Evolutionary conservation across 2,797 vertebrate genomes (phyloP), one percentile per base, ranked within the genome.

Genomic region (Lagorchestes hirsutus): DNA sequence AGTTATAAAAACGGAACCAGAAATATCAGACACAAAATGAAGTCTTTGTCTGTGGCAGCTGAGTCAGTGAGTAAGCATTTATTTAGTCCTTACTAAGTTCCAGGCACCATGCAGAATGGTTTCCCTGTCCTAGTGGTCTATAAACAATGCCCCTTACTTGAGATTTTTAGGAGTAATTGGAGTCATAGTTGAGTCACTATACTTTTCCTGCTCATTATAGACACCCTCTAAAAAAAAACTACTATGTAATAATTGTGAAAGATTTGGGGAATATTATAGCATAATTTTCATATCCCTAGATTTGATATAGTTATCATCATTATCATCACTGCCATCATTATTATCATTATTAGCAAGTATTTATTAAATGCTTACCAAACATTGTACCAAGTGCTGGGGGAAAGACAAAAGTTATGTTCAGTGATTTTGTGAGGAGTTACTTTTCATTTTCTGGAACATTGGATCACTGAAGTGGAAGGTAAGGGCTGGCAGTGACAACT

Each of bases 1-100:
- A 96, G 50, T 97, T 94, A 97, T 95, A 90, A 92, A 97, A 97
- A 97, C 97, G 94, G 94, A 96, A 90, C 74, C 52, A 52, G 31
- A 82, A 40, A 82, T 22, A 67, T 96, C 56, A 87, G 94, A 97
- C 92, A 91, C 91, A 96, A 96, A 97, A 96, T 95, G 95, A 97
- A 46, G 16, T 27, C n/a, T 74, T 50, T 46, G n/a, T 87, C 9
- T 46, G 50, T 87, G 74, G 13, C 40, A 50, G 74, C 74, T 18
- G 34, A 46, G 40, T 27, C 74, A 87, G 24, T 87, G 40, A 22
- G 22, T 87, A 87, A 87, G 40, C 40, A 87, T 87, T 87, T 87
- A 50, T 46, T 87, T 46, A 87, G 22, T 46, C 9, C 31, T 87
- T 46, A 27, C 2, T 12, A 87, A 46, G 40, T 87, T 10, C 22